These are phyloP conservation scores for Synergus itoensis DNA, from an alignment of 2,888 invertebrate genomes.

Conservation along the genomic window DNA sequence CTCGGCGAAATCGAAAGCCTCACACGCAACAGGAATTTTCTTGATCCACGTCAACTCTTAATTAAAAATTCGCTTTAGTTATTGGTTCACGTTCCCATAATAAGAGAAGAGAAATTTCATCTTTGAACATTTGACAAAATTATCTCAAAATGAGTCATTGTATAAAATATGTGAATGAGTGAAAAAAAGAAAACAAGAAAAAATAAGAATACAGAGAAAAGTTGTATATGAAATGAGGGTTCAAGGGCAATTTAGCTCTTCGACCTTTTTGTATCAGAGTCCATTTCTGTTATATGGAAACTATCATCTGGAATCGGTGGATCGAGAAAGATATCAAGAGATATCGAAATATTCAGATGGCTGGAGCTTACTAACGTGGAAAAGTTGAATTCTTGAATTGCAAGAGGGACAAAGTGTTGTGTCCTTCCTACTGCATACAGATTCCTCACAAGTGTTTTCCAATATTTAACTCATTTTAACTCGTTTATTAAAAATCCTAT, in stretches of 20 bases:
- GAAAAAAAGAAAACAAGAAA: too few relatives aligned
- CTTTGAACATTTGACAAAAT: too few relatives aligned
- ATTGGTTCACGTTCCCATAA: not conserved
- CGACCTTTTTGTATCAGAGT: too few relatives aligned
- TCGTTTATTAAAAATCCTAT: too few relatives aligned
- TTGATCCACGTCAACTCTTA: not conserved
- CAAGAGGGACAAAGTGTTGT: not conserved
- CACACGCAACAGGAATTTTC: not conserved
- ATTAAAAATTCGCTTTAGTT: not conserved
- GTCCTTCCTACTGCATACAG: not conserved
- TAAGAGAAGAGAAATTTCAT: not conserved
- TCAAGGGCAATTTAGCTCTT: too few relatives aligned
- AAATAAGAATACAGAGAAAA: too few relatives aligned
- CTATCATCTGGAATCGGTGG: not conserved
- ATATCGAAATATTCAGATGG: not conserved
- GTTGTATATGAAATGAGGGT: too few relatives aligned
- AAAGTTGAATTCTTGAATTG: constrained; percentile 20
- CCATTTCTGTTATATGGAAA: not conserved
- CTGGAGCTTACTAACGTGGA: constrained; percentile 25
- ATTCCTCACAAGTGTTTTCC: not conserved
- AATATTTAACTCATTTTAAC: not conserved
- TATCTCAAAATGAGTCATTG: too few relatives aligned
- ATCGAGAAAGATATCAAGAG: constrained; percentile 5
- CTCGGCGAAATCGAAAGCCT: not conserved
- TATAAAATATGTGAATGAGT: too few relatives aligned